A percentile compares a stretch with the other conserved stretches of the same genome.
Evolutionary conservation across 2,113 vertebrate genomes (phyloP).

Genomic region (Triplophysa rosa): DNA sequence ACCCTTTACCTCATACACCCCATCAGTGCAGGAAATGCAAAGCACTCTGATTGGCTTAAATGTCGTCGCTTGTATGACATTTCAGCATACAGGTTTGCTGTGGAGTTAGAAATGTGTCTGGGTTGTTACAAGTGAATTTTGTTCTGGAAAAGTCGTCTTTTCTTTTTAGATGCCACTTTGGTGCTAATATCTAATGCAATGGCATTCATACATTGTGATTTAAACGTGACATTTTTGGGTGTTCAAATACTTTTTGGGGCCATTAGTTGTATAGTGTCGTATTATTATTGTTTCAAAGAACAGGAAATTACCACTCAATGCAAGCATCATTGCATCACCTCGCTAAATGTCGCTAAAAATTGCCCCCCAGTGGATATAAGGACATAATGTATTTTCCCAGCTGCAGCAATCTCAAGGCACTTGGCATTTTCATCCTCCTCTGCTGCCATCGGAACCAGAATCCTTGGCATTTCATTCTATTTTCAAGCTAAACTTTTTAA

Average conservation of each 20-base stretch:
- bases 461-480: conserved; percentile 25
- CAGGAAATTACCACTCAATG: neutral
- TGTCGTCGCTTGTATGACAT: no score
- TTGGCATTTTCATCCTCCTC: conserved; percentile 9
- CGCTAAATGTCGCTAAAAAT: neutral
- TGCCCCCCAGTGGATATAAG: neutral
- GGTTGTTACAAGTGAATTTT: no score
- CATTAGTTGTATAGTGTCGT: no score
- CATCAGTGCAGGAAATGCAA: neutral
- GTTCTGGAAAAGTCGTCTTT: no score
- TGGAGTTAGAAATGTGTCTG: no score
- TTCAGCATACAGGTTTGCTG: no score
- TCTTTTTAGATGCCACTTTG: no score
- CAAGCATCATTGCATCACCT: neutral
- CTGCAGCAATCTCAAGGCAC: conserved; percentile 2
- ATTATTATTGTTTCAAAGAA: no score
- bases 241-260: no score
- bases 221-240: no score
- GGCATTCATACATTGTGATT: no score
- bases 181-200: no score
- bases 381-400: conserved; percentile 1
- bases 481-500: conserved; percentile 29
- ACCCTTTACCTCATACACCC: neutral
- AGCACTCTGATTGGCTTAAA: neutral
- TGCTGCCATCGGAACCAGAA: conserved; percentile 10